Evolutionary conservation across 2,797 vertebrate genomes (phyloP), one percentile per base, ranked within the genome.

Genomic region (Tokudaia tokunoshimensis): DNA sequence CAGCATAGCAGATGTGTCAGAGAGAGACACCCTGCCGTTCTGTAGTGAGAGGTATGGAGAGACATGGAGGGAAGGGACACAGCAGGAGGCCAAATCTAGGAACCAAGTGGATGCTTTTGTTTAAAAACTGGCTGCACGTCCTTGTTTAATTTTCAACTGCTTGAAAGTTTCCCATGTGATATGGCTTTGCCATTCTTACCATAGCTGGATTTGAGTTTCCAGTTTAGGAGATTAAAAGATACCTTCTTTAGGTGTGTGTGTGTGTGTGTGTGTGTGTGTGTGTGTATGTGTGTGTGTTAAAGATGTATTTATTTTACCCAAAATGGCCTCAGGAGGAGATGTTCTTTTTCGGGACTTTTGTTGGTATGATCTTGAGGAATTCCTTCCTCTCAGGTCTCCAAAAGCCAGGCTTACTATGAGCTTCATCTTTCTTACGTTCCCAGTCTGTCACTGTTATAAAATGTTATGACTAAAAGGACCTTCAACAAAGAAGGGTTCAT

Each of bases 61-160:
- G 14, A 15, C 1, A 3, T 6, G 14, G n/a, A 47, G 4, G 44
- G 26, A 57, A 6, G 1, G 0, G 44, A n/a, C n/a, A 41, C 4
- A 2, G 2, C 6, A 34, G 74, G 17, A 26, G 1, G 29, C 50
- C 52, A 2, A 34, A n/a, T 5, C 0, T 50, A 85, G 83, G 31
- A 85, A n/a, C 31, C 83, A 85, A 50, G 44, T n/a, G 83, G 19
- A 85, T 50, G 31, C 17, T 85, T n/a, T 24, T 67, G 20, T 67
- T n/a, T 22, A 67, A 65, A 83, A 59, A 47, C 22, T 13, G 65
- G 65, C 19, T 65, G 3, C 0, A 41, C 24, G 6, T 57, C 26
- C 44, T 11, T 6, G 29, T 19, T 57, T 44, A 20, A 37, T 4
- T 29, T 17, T 31, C 24, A 10, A 4, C 65, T 17, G 6, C 70